Evolutionary conservation across 1,140 invertebrate genomes (phyloP).

Genomic region (Venturia canescens): DNA sequence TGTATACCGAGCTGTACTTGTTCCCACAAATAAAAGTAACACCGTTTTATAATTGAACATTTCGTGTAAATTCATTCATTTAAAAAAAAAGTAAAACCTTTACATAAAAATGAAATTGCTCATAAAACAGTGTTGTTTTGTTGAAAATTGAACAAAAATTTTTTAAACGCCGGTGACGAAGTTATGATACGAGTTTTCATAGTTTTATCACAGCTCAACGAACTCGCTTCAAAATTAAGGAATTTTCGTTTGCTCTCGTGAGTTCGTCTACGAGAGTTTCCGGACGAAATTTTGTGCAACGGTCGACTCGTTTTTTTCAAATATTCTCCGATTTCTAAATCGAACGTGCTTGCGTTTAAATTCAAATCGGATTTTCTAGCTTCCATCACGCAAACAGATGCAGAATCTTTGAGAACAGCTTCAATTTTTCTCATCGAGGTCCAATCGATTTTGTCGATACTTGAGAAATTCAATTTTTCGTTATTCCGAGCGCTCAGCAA

Average conservation of each 20-base stretch:
- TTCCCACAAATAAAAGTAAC: conserved; percentile 10
- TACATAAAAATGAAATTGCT: neutral
- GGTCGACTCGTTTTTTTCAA: conserved; percentile 12
- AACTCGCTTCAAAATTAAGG: neutral
- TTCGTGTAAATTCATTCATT: neutral
- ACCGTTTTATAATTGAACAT: conserved; percentile 4
- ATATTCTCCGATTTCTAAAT: conserved; percentile 34
- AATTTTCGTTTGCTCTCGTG: neutral
- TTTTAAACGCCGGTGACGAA: conserved; percentile 53
- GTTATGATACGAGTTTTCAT: conserved; percentile 49
- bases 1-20: conserved; percentile 5
- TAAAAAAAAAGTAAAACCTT: neutral
- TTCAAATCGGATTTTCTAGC: neutral
- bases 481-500: neutral
- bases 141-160: conserved; percentile 48
- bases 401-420: neutral
- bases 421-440: conserved; percentile 6
- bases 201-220: conserved; percentile 9
- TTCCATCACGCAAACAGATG: neutral
- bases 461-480: neutral
- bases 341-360: conserved; percentile 27
- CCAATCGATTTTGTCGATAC: neutral
- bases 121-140: conserved; percentile 23
- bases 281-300: neutral
- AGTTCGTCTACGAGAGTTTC: neutral